Conservation (phyloP, 1,140 invertebrate species). For the Ericerus pela region DNA sequence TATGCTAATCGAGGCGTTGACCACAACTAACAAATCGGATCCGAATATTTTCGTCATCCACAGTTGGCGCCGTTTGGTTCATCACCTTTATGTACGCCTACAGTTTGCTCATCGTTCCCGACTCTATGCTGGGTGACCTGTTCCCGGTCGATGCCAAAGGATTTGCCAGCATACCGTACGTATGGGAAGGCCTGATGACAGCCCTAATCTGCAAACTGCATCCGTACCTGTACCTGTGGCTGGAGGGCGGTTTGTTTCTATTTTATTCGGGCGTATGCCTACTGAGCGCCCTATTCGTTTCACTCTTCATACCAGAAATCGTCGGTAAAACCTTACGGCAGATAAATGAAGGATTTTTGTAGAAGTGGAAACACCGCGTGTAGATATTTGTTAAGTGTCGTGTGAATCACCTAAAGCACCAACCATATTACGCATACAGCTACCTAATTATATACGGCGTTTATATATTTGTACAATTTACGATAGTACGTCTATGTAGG, state of each 20-base stretch:
- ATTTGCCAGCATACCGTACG: not conserved
- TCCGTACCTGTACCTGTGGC: not conserved
- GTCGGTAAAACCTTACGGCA: not conserved
- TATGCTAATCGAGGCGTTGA: not conserved
- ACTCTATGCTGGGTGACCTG: not conserved
- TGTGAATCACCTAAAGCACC: too few relatives aligned
- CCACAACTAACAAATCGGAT: not conserved
- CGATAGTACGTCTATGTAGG: too few relatives aligned
- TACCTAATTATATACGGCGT: too few relatives aligned
- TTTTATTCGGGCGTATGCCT: not conserved
- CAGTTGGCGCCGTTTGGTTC: not conserved
- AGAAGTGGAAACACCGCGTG: too few relatives aligned
- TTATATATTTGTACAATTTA: too few relatives aligned
- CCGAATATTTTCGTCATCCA: not conserved
- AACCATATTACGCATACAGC: too few relatives aligned
- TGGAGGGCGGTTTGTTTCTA: not conserved
- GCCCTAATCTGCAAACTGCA: not conserved
- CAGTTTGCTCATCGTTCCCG: not conserved
- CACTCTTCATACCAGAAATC: not conserved
- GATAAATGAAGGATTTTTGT: constrained; percentile 25
- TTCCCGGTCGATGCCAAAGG: not conserved
- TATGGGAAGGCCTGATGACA: not conserved
- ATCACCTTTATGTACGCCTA: not conserved
- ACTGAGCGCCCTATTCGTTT: not conserved
- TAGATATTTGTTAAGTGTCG: too few relatives aligned